A percentile compares a stretch with the other conserved stretches of the same genome.
These are phyloP conservation scores for Otolemur garnettii DNA, from an alignment of 2,113 vertebrate species.

Conservation along the genomic window DNA sequence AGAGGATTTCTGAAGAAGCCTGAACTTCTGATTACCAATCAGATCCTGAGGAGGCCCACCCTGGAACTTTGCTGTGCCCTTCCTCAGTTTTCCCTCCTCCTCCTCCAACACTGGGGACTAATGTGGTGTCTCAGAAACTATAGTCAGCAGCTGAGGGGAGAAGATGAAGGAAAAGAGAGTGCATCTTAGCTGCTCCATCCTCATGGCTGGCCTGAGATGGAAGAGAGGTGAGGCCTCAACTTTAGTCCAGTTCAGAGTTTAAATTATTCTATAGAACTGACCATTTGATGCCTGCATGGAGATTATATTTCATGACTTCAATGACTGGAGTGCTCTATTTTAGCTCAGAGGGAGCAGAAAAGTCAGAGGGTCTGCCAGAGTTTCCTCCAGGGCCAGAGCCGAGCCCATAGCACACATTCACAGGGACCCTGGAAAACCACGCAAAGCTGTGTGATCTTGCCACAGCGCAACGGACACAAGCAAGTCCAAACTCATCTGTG, in stretches of 20 bases:
- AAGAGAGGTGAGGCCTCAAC: not conserved
- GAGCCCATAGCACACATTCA: not conserved
- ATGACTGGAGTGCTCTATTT: not conserved
- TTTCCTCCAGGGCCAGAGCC: not conserved
- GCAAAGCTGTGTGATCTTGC: not conserved
- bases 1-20: not conserved
- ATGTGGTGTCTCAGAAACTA: not conserved
- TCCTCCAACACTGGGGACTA: not conserved
- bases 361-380: not conserved
- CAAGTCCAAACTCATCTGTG: not conserved
- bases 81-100: not conserved
- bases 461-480: not conserved
- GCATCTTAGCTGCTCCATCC: rapidly evolving
- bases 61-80: not conserved
- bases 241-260: not conserved
- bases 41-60: not conserved
- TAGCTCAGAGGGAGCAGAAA: not conserved
- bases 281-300: not conserved
- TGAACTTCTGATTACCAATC: not conserved
- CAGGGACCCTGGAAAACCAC: not conserved
- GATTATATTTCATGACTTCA: not conserved
- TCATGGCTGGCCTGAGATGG: not conserved
- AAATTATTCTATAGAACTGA: not conserved
- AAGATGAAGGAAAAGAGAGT: not conserved
- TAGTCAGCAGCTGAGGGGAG: not conserved